Conservation (phyloP, 2,113 vertebrate species). For the Colius striatus region DNA sequence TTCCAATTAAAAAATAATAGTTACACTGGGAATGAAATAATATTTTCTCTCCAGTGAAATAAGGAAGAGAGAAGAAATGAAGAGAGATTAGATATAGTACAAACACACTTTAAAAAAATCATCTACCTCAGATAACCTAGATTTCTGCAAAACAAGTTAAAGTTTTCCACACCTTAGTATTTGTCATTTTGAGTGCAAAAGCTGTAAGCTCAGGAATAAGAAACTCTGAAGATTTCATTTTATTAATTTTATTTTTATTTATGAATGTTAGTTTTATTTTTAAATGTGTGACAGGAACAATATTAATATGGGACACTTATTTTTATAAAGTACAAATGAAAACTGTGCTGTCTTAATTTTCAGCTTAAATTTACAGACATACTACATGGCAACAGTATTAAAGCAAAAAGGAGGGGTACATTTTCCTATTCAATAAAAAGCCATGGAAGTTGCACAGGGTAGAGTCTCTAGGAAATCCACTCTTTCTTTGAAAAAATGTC, state of each 20-base stretch:
- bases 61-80: neutral
- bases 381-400: conserved; percentile 82
- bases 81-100: neutral
- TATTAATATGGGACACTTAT: neutral
- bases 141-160: neutral
- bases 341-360: conserved; percentile 82
- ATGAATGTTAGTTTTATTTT: neutral
- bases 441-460: conserved; percentile 97
- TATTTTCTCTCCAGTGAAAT: conserved; percentile 11
- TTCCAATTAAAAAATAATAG: conserved; percentile 28
- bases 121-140: neutral
- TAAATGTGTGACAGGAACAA: neutral
- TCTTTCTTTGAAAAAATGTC: conserved; percentile 99
- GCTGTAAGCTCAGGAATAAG: neutral
- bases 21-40: neutral
- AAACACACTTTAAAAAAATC: neutral
- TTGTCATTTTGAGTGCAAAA: conserved; percentile 2
- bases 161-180: neutral
- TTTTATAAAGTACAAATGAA: conserved; percentile 60
- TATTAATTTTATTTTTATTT: neutral
- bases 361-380: conserved; percentile 77
- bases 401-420: conserved; percentile 84
- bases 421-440: conserved; percentile 89
- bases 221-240: neutral
- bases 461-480: conserved; percentile 99